These are phyloP conservation scores for Myodes glareolus DNA, from an alignment of 2,113 vertebrate species.

Conservation along the genomic window DNA sequence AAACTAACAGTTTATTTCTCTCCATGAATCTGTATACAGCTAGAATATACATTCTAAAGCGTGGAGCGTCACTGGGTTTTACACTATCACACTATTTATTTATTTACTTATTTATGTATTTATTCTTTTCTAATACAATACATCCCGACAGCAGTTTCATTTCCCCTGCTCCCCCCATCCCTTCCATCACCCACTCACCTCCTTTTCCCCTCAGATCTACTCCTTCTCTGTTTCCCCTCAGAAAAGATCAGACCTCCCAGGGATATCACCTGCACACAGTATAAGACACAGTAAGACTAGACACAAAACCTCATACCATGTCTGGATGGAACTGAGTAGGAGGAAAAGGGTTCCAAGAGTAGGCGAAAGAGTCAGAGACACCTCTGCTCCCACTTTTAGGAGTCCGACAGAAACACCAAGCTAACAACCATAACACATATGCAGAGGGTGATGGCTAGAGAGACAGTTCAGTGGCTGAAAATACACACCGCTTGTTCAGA, in stretches of 20 bases:
- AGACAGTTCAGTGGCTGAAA: neutral
- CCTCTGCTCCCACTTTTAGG: neutral
- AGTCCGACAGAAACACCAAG: neutral
- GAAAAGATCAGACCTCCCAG: neutral
- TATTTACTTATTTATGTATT: neutral
- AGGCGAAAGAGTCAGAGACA: neutral
- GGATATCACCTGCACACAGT: neutral
- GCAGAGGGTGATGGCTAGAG: neutral
- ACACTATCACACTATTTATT: neutral
- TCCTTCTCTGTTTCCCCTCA: neutral
- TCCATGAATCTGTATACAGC: neutral
- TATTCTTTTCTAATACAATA: neutral
- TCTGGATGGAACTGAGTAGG: neutral
- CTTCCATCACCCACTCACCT: neutral
- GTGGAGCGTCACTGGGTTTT: neutral
- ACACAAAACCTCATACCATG: neutral
- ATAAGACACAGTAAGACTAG: neutral
- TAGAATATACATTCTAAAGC: neutral
- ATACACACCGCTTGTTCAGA: neutral
- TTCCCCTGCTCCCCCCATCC: neutral
- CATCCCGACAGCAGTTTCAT: neutral
- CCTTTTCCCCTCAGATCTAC: neutral
- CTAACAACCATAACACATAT: neutral
- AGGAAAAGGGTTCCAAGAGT: neutral
- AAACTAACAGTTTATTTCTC: neutral